Base-by-base conservation (phyloP, 2,113 vertebrate genomes). In the Chelonoidis abingdonii region DNA sequence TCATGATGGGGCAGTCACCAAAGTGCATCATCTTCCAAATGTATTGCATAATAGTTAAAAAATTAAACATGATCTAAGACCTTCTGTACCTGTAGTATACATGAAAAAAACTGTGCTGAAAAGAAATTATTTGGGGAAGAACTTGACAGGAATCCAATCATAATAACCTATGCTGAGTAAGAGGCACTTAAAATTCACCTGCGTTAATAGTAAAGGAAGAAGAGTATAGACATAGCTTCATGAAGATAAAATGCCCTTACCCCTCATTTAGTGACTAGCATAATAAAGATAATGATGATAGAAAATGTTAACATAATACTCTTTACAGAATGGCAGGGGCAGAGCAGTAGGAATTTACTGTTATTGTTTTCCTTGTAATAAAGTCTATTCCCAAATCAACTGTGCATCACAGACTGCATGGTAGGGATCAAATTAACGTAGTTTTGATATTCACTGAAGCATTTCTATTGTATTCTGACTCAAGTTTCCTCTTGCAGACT, bases 391-490 rank as follows among this genome's bases (percentile, higher is more conserved):
- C n/a, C 27, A 81, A 69, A 94, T 89, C 1, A 92, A 56, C n/a
- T 65, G 4, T 89, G 35, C 22, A 90, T 84, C 86, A 87, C 1
- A 10, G 6, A 86, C 35, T 75, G 9, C 17, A 38, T 27, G 22
- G 54, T 38, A 85, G 54, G n/a, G 31, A 95, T 57, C 8, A 84
- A 87, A 92, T 79, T 35, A 86, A 47, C 14, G 90, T 84, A 53
- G 16, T 47, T 91, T 87, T 82, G 78, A 22, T 69, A 76, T 65
- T 93, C 82, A 88, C 53, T 83, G 59, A 49, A 80, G 92, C 85
- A 76, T 85, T 94, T 97, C n/a, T 90, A 95, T 5, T 95, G 83
- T 59, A 91, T 87, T 88, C 88, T 94, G 53, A 93, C 31, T 91
- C 54, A 91, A 93, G 81, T 5, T 1, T 1, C 29, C 75, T 65